Evolutionary conservation across 2,888 invertebrate genomes (phyloP).

Genomic region (Ceratothoa steindachneri): DNA sequence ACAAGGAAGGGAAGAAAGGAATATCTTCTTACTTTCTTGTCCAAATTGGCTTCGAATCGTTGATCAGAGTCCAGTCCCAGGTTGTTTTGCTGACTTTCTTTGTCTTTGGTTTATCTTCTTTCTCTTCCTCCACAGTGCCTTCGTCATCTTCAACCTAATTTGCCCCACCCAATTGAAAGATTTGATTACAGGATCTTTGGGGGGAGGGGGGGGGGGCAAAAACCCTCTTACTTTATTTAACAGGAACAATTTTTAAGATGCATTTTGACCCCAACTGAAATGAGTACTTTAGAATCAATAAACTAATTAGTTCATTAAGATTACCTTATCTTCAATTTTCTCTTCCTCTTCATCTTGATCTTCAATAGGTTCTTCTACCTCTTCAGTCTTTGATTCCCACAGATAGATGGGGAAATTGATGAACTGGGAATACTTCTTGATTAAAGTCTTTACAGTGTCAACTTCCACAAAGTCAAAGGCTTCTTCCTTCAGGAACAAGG

Average conservation of each 20-base stretch:
- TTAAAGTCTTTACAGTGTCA: conserved; percentile 80
- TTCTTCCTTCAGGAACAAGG: conserved; percentile 91
- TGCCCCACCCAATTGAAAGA: conserved; percentile 51
- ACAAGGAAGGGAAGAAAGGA: neutral
- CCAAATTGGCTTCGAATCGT: conserved; percentile 98
- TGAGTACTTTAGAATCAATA: too few relatives aligned
- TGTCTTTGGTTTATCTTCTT: conserved; percentile 68
- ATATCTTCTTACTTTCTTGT: conserved; percentile 69
- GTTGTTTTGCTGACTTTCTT: conserved; percentile 89
- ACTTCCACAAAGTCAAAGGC: conserved; percentile 92
- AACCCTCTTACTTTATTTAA: too few relatives aligned
- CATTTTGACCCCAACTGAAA: too few relatives aligned
- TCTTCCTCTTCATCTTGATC: conserved; percentile 59
- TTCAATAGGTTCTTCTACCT: conserved; percentile 66
- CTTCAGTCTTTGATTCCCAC: conserved; percentile 76
- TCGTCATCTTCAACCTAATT: conserved; percentile 52
- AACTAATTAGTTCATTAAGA: too few relatives aligned
- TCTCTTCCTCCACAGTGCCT: conserved; percentile 57
- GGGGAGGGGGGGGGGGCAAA: neutral
- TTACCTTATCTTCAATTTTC: conserved; percentile 60
- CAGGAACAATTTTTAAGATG: too few relatives aligned
- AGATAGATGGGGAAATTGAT: conserved; percentile 98
- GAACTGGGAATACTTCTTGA: conserved; percentile 98
- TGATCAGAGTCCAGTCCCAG: conserved; percentile 96
- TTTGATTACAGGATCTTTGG: neutral